These are phyloP conservation scores for Myotis planiceps DNA, from an alignment of 2,797 vertebrate species.

Conservation along the genomic window DNA sequence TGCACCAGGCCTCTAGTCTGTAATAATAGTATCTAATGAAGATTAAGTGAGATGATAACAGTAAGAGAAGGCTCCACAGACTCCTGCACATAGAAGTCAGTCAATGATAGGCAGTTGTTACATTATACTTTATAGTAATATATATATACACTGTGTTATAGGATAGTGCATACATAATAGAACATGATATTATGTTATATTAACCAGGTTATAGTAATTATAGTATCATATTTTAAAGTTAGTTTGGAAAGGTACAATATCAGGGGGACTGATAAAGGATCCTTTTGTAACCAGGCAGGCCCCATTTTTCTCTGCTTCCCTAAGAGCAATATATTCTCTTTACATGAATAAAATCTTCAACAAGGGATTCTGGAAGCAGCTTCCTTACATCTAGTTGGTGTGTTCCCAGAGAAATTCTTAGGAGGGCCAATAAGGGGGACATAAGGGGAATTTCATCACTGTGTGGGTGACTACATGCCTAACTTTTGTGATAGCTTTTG, in stretches of 20 bases:
- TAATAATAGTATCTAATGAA: not conserved
- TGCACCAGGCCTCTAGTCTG: not conserved
- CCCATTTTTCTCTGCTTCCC: not conserved
- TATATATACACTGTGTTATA: not conserved
- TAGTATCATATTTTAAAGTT: not conserved
- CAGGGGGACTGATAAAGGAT: not conserved
- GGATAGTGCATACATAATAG: not conserved
- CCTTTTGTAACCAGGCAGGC: not conserved
- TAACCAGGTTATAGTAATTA: not conserved
- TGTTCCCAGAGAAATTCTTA: not conserved
- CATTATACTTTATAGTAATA: no score
- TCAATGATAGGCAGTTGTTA: accelerated
- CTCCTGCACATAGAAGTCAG: not conserved
- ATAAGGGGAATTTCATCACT: not conserved
- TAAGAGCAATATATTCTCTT: not conserved
- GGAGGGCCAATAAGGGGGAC: not conserved
- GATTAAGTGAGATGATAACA: not conserved
- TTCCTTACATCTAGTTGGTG: not conserved
- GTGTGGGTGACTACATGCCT: not conserved
- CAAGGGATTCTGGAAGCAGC: not conserved
- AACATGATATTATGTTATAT: not conserved
- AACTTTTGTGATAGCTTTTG: not conserved
- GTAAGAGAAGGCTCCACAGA: not conserved
- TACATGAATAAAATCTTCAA: not conserved
- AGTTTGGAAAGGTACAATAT: not conserved